Evolutionary conservation across 2,797 vertebrate species (phyloP), one percentile per base, ranked within the genome.

Genomic region (Dermochelys coriacea): DNA sequence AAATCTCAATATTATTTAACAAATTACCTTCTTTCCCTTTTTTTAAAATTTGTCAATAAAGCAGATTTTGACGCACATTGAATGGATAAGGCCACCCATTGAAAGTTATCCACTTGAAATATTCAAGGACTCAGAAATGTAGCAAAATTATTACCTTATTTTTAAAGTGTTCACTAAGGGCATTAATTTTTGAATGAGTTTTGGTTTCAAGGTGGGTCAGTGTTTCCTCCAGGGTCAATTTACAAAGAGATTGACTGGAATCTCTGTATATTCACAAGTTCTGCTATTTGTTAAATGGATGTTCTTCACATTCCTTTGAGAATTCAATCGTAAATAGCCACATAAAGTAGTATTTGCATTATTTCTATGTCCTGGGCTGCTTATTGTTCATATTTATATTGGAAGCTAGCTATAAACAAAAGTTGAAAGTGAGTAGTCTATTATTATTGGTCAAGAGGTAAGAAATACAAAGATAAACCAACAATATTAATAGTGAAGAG

Each of bases 41-140:
- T 74, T 49, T 82, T 57, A 94, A 41, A 57, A 77, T 84, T 91
- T 6, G 21, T 11, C 34, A 27, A 12, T 45, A 1, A 2, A 80
- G 64, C 80, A 91, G 74, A 31, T 90, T 97, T 86, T 90, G 59
- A 41, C 11, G 3, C n/a, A 71, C 19, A 25, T 80, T 91, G 78
- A 86, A 91, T 92, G n/a, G 85, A 37, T 2, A 15, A 57, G 82
- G 50, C 37, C 87, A 93, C 54, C 82, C 84, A 19, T 71, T 80
- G 80, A 75, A 91, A 93, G 41, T 41, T 59, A 55, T 47, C 91
- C 85, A 55, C 85, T 90, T 92, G 89, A 96, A 96, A 84, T 86
- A 94, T 77, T 71, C 37, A 41, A 23, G 64, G 64, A 94, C 49
- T 49, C 91, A 27, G 5, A 84, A 47, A 84, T 87, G 45, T 88